Evolutionary conservation across 2,797 vertebrate genomes (phyloP).

Genomic region (Miopithecus talapoin): DNA sequence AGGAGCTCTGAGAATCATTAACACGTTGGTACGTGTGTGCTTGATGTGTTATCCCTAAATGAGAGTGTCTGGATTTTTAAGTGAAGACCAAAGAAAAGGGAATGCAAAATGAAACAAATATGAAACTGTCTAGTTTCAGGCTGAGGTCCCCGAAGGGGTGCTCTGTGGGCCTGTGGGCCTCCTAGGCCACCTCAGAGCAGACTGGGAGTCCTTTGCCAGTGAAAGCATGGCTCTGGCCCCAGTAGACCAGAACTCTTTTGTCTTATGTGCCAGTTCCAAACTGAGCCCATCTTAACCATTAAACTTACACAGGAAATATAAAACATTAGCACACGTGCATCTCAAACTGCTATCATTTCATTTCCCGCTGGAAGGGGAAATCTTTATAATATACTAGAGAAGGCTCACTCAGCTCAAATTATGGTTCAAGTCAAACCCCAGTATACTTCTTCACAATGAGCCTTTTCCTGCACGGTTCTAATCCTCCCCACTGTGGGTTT

Average conservation of each 20-base stretch:
- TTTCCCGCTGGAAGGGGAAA: constrained; percentile 1
- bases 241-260: background rate
- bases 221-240: background rate
- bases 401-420: constrained; percentile 30
- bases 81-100: background rate
- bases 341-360: background rate
- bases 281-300: background rate
- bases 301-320: background rate
- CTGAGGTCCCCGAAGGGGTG: background rate
- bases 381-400: constrained; percentile 20
- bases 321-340: background rate
- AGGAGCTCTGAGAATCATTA: constrained; percentile 50
- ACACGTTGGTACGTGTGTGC: constrained; percentile 35
- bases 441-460: background rate
- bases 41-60: background rate
- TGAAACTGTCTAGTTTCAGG: background rate
- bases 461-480: background rate
- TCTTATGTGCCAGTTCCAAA: background rate
- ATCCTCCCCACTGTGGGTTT: background rate
- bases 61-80: background rate
- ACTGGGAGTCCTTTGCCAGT: background rate
- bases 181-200: background rate
- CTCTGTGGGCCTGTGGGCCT: background rate
- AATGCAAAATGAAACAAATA: background rate
- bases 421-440: background rate